Evolutionary conservation across 1,140 invertebrate genomes (phyloP), one percentile per base, ranked within the genome.

Genomic region (Scaptomyza graminum): DNA sequence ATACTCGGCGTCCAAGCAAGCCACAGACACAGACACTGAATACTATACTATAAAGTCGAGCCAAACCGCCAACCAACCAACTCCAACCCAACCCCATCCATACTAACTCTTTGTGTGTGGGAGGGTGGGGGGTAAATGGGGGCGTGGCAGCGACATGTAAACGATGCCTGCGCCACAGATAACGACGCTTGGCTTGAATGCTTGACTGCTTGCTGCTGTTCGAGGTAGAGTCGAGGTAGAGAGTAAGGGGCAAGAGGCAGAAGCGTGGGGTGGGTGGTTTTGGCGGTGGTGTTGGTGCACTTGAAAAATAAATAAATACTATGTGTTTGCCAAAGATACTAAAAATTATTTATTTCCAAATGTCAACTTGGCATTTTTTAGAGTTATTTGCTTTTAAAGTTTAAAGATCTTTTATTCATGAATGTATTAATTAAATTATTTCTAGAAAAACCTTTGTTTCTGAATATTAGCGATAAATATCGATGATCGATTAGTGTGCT

Each of bases 1-100:
- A 89, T 88, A 89, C 81, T 34, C 6, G 9, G 83, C 71, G 82
- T 72, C 64, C 51, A 57, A 63, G 37, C 37, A 41, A 22, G 37
- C 37, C 37, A n/a, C 37, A 41, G 12, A 41, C 37, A 41, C n/a
- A 3, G 37, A 41, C 37, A 41, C n/a, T 0, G 37, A 41, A n/a
- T 41, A 1, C 31, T 16, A 22, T 6, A 25, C 11, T 18, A 22
- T 1, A n/a, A n/a, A 1, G 18, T 22, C 18, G 18, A 22, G 18
- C 18, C 2, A 22, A 22, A 22, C 18, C 18, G 4, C 18, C 18
- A 22, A 22, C 18, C 18, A n/a, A n/a, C n/a, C n/a, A n/a, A n/a
- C 54, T 3, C 3, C 3, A 8, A 0, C 1, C n/a, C 18, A 1
- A 11, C 34, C 6, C 18, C 37, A 13, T 3, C 18, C 18, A 22